These are phyloP conservation scores for Protaetia brevitarsis DNA, from an alignment of 1,140 invertebrate species.

Conservation along the genomic window DNA sequence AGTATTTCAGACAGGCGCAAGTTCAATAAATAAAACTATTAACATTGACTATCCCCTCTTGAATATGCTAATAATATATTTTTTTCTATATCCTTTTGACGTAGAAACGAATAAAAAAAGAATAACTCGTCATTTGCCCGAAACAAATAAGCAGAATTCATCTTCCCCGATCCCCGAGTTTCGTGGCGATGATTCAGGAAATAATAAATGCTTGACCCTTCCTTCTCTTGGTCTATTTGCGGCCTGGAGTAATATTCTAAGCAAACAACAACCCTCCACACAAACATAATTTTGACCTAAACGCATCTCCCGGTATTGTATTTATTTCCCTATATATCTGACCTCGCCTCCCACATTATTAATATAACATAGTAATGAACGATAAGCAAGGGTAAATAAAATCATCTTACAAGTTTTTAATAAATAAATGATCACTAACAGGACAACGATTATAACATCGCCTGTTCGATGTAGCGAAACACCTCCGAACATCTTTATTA, in stretches of 20 bases:
- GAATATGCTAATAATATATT: neutral
- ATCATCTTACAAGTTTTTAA: too few species aligned
- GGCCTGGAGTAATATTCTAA: slow-evolving; percentile 6
- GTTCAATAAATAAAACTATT: neutral
- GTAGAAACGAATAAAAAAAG: too few species aligned
- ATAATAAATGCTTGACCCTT: slow-evolving; percentile 25
- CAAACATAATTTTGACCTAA: slow-evolving; percentile 1
- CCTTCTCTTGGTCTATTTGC: slow-evolving; percentile 18
- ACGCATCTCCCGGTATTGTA: neutral
- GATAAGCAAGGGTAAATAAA: too few species aligned
- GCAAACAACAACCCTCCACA: neutral
- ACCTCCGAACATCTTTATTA: neutral
- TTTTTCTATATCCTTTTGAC: neutral
- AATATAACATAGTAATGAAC: too few species aligned
- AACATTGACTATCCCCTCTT: neutral
- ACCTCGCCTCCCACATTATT: too few species aligned
- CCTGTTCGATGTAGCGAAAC: too few species aligned
- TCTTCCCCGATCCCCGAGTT: too few species aligned
- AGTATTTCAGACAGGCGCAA: neutral
- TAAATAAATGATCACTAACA: too few species aligned
- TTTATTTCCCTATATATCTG: neutral
- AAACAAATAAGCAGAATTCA: too few species aligned
- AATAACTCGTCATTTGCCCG: too few species aligned
- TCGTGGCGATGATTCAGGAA: slow-evolving; percentile 23
- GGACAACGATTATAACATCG: too few species aligned